Conservation (phyloP, 2,797 vertebrate genomes). For the Myotis findleyi region DNA sequence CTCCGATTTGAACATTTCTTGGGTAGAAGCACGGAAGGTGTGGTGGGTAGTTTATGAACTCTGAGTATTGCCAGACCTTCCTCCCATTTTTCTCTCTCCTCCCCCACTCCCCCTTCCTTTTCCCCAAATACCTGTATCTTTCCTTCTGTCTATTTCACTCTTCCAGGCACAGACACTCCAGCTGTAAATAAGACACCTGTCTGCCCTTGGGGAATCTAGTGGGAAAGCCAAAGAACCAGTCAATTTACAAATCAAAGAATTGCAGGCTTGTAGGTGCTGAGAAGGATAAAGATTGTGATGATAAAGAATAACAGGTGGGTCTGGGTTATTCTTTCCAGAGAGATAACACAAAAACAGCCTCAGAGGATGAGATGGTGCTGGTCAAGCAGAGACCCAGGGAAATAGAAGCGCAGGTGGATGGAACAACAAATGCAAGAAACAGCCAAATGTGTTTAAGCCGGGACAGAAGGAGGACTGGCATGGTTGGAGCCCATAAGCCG, state of each 20-base stretch:
- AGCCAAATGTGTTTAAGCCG: background rate
- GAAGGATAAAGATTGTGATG: background rate
- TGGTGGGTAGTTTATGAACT: background rate
- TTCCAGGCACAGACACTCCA: background rate
- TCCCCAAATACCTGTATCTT: background rate
- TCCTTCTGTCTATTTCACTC: background rate
- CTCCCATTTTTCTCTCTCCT: background rate
- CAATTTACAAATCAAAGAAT: background rate
- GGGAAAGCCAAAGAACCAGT: background rate
- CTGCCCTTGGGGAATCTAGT: background rate
- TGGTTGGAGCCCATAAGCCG: background rate
- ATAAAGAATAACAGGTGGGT: background rate
- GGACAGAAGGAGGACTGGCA: background rate
- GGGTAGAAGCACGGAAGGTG: background rate
- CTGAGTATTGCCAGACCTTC: background rate
- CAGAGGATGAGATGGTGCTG: background rate
- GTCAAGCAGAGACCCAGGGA: background rate
- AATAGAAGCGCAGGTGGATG: background rate
- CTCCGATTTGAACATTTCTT: background rate
- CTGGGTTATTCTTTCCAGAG: background rate
- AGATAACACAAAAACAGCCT: background rate
- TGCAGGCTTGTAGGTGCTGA: background rate
- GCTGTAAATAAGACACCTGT: background rate
- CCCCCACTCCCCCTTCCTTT: background rate
- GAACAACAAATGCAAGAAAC: background rate